phyloP scores from a whole-genome alignment of 2,113 vertebrate genomes.

The Lamprotornis superbus region DNA sequence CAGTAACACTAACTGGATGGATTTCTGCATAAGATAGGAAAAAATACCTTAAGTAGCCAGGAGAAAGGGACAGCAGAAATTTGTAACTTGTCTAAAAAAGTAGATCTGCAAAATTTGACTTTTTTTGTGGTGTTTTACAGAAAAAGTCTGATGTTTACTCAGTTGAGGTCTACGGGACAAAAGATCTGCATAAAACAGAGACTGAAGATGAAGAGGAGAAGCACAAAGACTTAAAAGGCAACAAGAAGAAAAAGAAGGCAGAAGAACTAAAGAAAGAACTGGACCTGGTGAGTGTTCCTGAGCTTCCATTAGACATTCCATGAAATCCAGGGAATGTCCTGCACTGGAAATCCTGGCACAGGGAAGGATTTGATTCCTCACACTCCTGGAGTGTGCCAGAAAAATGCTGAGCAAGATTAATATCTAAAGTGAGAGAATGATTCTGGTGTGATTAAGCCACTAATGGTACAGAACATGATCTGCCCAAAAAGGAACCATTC shows the following conservation, averaged over 20 bases:
- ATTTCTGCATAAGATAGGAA: background rate
- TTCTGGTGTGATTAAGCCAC: background rate
- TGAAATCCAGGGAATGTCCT: background rate
- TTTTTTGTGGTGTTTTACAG: constrained; percentile 49
- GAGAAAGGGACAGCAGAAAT: background rate
- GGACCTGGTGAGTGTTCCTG: constrained; percentile 75
- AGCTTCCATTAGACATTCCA: background rate
- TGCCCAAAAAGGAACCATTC: background rate
- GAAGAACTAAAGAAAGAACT: constrained; percentile 69
- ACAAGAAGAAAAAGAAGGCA: constrained; percentile 52
- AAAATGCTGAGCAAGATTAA: background rate
- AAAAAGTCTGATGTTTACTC: constrained; percentile 70
- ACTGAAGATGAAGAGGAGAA: constrained; percentile 34
- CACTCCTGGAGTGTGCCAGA: background rate
- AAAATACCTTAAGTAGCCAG: background rate
- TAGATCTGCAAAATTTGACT: background rate
- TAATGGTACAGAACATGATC: background rate
- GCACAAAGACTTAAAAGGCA: constrained; percentile 46
- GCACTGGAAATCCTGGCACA: background rate
- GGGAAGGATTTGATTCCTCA: background rate
- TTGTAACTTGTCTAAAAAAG: background rate
- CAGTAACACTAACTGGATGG: background rate
- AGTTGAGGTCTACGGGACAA: constrained; percentile 64
- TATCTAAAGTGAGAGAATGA: background rate
- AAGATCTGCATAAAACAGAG: constrained; percentile 38